Percentiles rank a stretch among this genome's conserved stretches.
Conservation (phyloP, 2,888 invertebrate species). For the Coecobrya sp. region DNA sequence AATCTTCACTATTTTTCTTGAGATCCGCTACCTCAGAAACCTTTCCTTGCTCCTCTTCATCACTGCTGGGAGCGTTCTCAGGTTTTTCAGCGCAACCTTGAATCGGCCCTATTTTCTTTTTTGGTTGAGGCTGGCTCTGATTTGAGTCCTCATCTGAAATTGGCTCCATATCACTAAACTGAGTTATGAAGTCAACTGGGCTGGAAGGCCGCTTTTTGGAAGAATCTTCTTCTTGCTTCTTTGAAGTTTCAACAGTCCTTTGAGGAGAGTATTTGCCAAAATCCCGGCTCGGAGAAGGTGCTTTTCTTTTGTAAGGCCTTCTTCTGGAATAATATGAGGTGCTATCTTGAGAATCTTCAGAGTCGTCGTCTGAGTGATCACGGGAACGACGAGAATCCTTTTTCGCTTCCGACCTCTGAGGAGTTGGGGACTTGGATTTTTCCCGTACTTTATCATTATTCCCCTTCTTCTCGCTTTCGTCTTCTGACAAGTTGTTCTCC, state of each 20-base stretch:
- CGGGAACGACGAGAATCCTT: not conserved
- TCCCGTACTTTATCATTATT: slow-evolving; percentile 19
- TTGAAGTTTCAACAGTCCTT: not conserved
- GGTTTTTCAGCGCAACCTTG: slow-evolving; percentile 48
- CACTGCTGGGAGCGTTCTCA: not conserved
- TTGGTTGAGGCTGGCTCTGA: slow-evolving; percentile 24
- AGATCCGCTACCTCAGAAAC: not conserved
- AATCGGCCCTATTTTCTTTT: slow-evolving; percentile 43
- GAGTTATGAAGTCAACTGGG: slow-evolving; percentile 77
- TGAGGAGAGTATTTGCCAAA: slow-evolving; percentile 68
- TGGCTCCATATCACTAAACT: slow-evolving; percentile 77
- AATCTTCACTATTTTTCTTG: not conserved
- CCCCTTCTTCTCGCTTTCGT: not conserved
- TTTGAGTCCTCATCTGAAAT: slow-evolving; percentile 71
- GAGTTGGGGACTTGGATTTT: slow-evolving; percentile 8
- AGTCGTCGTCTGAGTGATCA: not conserved
- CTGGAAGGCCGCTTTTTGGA: slow-evolving; percentile 53
- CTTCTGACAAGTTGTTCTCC: not conserved
- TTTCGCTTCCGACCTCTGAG: not conserved
- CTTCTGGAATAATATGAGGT: slow-evolving; percentile 39
- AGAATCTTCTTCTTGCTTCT: slow-evolving; percentile 6
- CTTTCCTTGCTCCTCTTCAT: slow-evolving; percentile 19
- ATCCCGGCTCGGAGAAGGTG: slow-evolving; percentile 5
- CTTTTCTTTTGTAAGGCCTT: slow-evolving; percentile 51
- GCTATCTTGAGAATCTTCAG: slow-evolving; percentile 58